Conservation (phyloP, 2,888 invertebrate genomes). For the Agrotis segetum region DNA sequence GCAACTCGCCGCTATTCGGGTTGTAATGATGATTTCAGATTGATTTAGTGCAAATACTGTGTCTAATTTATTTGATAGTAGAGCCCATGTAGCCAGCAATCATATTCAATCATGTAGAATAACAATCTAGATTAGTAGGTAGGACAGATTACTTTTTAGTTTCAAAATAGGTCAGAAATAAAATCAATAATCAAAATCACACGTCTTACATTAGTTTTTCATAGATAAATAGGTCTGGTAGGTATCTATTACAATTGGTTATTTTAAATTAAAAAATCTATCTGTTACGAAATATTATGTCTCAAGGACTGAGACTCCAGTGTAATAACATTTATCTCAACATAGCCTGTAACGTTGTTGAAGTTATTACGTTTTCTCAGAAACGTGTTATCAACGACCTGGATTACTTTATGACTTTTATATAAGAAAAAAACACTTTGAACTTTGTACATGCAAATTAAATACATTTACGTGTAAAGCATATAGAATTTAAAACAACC, state of each 20-base stretch:
- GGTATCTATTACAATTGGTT: too few relatives aligned
- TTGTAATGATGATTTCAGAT: constrained; percentile 18
- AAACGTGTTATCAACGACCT: neutral
- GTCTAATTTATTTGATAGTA: constrained; percentile 8
- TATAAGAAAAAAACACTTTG: neutral
- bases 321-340: constrained; percentile 15
- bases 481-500: constrained; percentile 12
- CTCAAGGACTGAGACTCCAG: neutral
- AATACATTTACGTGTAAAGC: constrained; percentile 3
- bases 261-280: neutral
- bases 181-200: too few relatives aligned
- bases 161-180: too few relatives aligned
- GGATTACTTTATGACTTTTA: neutral
- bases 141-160: too few relatives aligned
- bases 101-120: too few relatives aligned
- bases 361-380: neutral
- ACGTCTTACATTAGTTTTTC: too few relatives aligned
- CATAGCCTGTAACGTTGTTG: neutral
- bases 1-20: neutral
- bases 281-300: neutral
- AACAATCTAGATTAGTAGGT: too few relatives aligned
- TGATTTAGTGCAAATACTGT: constrained; percentile 34
- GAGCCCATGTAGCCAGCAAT: too few relatives aligned
- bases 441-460: neutral
- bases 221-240: too few relatives aligned